Evolutionary conservation across 1,140 invertebrate species (phyloP).

Genomic region (Wiebesia pumilae): DNA sequence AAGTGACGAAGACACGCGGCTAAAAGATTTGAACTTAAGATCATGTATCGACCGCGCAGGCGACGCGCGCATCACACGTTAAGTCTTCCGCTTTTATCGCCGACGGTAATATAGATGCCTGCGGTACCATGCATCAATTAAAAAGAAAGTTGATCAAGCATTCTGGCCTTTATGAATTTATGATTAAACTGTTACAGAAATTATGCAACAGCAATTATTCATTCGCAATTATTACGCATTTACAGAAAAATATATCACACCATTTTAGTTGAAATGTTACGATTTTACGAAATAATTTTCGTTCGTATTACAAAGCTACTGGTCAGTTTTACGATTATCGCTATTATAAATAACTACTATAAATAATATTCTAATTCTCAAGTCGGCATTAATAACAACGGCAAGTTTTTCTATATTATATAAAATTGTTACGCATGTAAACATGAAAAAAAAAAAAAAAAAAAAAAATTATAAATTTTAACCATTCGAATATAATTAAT

Average conservation of each 20-base stretch:
- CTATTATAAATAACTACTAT: too few relatives aligned
- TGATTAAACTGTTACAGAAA: neutral
- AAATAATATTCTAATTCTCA: too few relatives aligned
- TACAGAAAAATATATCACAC: neutral
- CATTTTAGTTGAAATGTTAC: neutral
- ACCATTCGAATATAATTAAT: too few relatives aligned
- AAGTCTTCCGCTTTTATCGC: constrained; percentile 52
- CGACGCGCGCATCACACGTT: neutral
- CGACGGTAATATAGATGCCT: constrained; percentile 65
- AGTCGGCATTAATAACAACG: too few relatives aligned
- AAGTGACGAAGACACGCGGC: neutral
- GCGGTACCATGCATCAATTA: constrained; percentile 55
- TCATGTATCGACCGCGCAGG: constrained; percentile 45
- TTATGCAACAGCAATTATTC: neutral
- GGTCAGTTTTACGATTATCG: too few relatives aligned
- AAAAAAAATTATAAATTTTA: too few relatives aligned
- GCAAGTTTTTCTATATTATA: too few relatives aligned
- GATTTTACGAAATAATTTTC: too few relatives aligned
- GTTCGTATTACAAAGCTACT: too few relatives aligned
- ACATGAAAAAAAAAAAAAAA: too few relatives aligned
- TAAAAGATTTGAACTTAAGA: constrained; percentile 28
- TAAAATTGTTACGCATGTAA: too few relatives aligned
- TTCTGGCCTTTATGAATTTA: neutral
- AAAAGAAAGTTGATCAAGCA: constrained; percentile 14
- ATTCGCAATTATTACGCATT: neutral